Conservation (phyloP, 2,888 invertebrate species). For the Aporophyla nigra region DNA sequence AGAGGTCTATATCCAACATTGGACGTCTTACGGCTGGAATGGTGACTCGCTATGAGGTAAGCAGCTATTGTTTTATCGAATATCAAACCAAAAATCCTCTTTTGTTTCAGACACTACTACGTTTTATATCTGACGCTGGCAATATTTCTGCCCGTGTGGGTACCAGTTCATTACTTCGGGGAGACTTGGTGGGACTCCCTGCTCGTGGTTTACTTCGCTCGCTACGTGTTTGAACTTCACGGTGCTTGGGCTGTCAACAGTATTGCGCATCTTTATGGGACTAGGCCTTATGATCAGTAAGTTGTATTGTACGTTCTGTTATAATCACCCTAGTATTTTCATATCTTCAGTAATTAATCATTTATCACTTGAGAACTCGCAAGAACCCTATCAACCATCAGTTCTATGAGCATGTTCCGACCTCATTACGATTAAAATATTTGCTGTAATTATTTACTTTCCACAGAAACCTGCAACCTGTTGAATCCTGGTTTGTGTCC, state of each 20-base stretch:
- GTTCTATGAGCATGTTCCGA: not conserved
- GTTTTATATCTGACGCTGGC: slow-evolving; percentile 91
- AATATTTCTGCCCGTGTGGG: slow-evolving; percentile 91
- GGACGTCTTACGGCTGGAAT: too few relatives aligned
- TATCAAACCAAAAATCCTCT: not conserved
- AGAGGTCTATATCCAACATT: too few relatives aligned
- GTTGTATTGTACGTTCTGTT: slow-evolving; percentile 64
- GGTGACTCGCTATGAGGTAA: too few relatives aligned
- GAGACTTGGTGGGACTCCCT: slow-evolving; percentile 92
- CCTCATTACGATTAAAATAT: not conserved
- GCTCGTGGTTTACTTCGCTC: slow-evolving; percentile 91
- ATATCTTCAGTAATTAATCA: too few relatives aligned
- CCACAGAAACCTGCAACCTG: slow-evolving; percentile 93
- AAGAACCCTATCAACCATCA: not conserved
- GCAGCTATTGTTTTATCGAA: not conserved
- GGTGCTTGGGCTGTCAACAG: slow-evolving; percentile 96
- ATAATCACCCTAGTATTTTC: not conserved
- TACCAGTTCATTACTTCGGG: slow-evolving; percentile 93
- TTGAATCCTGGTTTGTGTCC: slow-evolving; percentile 94
- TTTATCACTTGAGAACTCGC: not conserved
- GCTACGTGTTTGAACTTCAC: slow-evolving; percentile 92
- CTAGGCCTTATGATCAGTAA: slow-evolving; percentile 94
- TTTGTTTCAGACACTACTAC: slow-evolving; percentile 88
- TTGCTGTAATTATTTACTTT: not conserved
- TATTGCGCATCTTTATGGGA: slow-evolving; percentile 95